Base-by-base conservation (phyloP, 1,140 invertebrate species). In the Leptopilina clavipes region DNA sequence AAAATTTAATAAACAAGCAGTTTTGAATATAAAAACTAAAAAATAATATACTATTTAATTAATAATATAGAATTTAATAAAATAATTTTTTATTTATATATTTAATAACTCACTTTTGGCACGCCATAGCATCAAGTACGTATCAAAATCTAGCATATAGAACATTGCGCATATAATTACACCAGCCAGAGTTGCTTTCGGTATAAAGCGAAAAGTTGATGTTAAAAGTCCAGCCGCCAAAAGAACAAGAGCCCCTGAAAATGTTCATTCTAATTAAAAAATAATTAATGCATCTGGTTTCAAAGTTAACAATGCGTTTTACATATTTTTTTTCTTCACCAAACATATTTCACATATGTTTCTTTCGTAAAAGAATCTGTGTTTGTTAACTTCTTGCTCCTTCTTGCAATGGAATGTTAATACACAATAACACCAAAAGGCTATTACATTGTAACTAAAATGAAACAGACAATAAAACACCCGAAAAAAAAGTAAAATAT, bases 121-220 rank as follows among this genome's bases (percentile, higher is more conserved):
- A 7, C 48, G 92, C 95, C 95, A 97, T 48, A 97, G 93, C 6
- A 95, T 91, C 1, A 90, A 89, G 74, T 96, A 93, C 10, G 94
- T 93, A 71, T 94, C 91, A 80, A 95, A 93, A 83, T 97, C 95
- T 75, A 95, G 91, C 92, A 96, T 94, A 78, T 94, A 94, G 31
- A 95, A 91, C 91, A 96, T 95, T 18, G 95, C 94, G 40, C 92
- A 92, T 56, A 96, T 93, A 48, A 96, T 95, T 7, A 96, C 92
- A 5, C 93, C 93, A 5, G 94, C 93, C 22, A 95, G 80, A 0
- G 93, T 93, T 1, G 94, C 92, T 86, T 95, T 95, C 0, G 95
- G 95, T 82, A 96, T 95, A 81, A 92, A 96, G 76, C 91, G 91
- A 81, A 96, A 95, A 3, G 92, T 93, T 0, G 92, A 90, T 0